These are phyloP conservation scores for Lithobates pipiens DNA, from an alignment of 2,797 vertebrate genomes.

Conservation along the genomic window DNA sequence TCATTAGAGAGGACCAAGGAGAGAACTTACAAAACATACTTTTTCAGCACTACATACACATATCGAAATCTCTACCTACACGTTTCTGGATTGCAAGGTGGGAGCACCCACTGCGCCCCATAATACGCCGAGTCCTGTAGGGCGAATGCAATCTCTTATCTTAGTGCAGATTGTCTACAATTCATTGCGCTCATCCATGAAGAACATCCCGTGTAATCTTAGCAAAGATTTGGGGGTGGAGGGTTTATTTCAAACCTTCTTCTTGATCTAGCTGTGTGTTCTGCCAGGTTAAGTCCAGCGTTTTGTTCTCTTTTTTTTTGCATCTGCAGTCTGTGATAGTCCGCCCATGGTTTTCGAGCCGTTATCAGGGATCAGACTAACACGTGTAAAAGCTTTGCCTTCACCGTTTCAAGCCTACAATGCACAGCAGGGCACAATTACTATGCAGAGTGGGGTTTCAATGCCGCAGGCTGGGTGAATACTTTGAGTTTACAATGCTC, in stretches of 20 bases:
- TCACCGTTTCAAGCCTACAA: constrained; percentile 18
- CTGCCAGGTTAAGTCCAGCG: neutral
- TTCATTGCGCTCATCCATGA: neutral
- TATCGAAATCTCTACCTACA: too few species aligned
- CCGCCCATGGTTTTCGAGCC: neutral
- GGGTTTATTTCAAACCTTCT: neutral
- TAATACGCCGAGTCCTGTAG: too few species aligned
- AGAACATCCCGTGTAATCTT: constrained; percentile 8
- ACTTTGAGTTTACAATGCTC: constrained; percentile 14
- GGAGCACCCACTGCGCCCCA: too few species aligned
- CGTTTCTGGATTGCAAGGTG: too few species aligned
- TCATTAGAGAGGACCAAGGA: too few species aligned
- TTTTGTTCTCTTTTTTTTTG: constrained; percentile 4
- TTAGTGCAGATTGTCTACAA: too few species aligned
- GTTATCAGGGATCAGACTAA: constrained; percentile 37
- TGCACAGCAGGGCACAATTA: constrained; percentile 31
- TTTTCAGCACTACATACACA: too few species aligned
- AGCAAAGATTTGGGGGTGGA: neutral
- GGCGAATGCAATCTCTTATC: too few species aligned
- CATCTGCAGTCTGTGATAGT: constrained; percentile 36
- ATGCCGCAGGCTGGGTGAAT: constrained; percentile 29
- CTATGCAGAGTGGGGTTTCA: constrained; percentile 17
- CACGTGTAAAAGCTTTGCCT: constrained; percentile 25
- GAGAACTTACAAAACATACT: too few species aligned
- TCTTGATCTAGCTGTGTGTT: neutral